phyloP scores from a whole-genome alignment of 2,113 vertebrate genomes.

The Heterocephalus glaber region DNA sequence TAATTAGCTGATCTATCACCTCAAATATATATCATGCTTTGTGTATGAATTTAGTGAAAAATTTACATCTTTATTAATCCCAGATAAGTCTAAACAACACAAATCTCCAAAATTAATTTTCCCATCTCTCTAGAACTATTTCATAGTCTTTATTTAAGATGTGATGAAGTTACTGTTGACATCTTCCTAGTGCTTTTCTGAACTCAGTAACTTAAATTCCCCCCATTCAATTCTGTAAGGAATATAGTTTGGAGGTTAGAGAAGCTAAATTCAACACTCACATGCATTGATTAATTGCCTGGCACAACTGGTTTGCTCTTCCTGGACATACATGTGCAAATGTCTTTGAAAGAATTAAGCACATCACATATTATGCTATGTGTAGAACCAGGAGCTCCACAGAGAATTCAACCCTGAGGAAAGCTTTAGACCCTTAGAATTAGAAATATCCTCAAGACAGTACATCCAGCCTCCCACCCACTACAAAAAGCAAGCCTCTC shows the following conservation, averaged over 20 bases:
- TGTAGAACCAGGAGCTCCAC: not conserved
- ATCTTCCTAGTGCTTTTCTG: conserved; percentile 75
- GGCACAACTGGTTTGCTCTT: not conserved
- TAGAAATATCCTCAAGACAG: not conserved
- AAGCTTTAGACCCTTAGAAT: not conserved
- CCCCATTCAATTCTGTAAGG: conserved; percentile 66
- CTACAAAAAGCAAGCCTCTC: not conserved
- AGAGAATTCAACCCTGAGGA: not conserved
- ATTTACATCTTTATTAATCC: not conserved
- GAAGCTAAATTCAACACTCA: conserved; percentile 24
- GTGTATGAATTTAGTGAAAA: not conserved
- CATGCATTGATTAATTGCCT: not conserved
- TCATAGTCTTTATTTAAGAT: conserved; percentile 66
- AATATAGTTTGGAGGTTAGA: conserved; percentile 67
- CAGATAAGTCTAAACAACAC: not conserved
- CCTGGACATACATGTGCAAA: not conserved
- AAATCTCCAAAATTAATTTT: conserved; percentile 75
- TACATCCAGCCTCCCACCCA: not conserved
- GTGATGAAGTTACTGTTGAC: conserved; percentile 79
- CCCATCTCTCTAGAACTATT: conserved; percentile 75
- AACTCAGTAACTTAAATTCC: conserved; percentile 74
- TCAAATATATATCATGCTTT: not conserved
- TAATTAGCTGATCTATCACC: not conserved
- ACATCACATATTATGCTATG: not conserved
- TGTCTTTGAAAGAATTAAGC: not conserved